Evolutionary conservation across 1,140 invertebrate species (phyloP), one percentile per base, ranked within the genome.

Genomic region (Lordiphosa mommai): DNA sequence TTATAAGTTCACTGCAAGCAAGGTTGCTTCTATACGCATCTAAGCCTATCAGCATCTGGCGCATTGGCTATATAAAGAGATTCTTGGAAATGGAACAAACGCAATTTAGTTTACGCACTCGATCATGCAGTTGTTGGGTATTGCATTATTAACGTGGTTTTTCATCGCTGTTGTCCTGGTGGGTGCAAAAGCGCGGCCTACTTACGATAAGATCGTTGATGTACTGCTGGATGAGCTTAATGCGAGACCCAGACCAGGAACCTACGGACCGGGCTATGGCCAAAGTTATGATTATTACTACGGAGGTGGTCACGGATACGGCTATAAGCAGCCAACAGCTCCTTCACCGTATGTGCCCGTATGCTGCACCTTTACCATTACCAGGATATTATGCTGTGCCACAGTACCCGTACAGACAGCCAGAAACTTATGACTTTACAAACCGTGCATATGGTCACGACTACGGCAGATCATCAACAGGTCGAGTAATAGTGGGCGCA

Each of bases 281-380:
- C 71, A 76, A 4, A 76, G 74, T 32, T 79, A 80, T 29, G 63
- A 86, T 9, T 80, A 86, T 4, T 61, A 76, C 30, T 86, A 85
- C 4, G 80, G 80, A n/a, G 61, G 73, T 6, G 80, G 70, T 0
- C 40, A 59, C 20, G 63, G 38, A 2, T 52, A 74, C 9, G 48
- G 33, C 1, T 50, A 73, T 34, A 61, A 52, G 10, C 57, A 60
- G 8, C 2, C 32, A 5, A 33, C 27, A 7, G 10, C 30, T 5
- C 20, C 29, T 57, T 1, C 37, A 52, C 4, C 36, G 29, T 57
- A 72, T 29, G 58, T 37, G n/a, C 67, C 59, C 14, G n/a, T 67
- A 77, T 41, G 32, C 37, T 10, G 16, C 36, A 29, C 57, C 60
- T 17, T 36, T 36, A 8, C 23, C 65, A 9, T 4, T 32, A 1